These are phyloP conservation scores for Ibycter americanus DNA, from an alignment of 2,797 vertebrate species.

Conservation along the genomic window DNA sequence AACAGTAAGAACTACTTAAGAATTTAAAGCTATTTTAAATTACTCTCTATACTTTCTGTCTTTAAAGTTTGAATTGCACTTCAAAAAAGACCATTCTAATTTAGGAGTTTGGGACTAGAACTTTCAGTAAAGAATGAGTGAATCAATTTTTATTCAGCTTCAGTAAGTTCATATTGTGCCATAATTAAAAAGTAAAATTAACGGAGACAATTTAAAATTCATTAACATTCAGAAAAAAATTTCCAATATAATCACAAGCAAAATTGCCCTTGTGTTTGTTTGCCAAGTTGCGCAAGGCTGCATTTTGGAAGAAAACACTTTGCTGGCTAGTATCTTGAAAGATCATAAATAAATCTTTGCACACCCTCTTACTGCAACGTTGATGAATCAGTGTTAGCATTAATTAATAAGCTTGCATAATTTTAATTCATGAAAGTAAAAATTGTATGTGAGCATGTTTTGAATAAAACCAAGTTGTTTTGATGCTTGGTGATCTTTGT, in stretches of 20 bases:
- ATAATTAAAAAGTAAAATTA: conserved; percentile 41
- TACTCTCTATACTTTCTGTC: background rate
- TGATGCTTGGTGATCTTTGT: background rate
- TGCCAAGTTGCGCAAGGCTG: background rate
- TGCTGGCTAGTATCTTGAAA: background rate
- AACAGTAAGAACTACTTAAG: background rate
- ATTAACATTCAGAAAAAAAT: conserved; percentile 3
- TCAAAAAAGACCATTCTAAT: background rate
- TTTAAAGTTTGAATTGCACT: background rate
- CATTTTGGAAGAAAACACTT: background rate
- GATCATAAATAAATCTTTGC: background rate
- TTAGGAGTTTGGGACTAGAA: background rate
- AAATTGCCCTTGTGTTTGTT: background rate
- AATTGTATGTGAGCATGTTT: background rate
- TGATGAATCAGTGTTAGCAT: background rate
- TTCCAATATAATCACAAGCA: background rate
- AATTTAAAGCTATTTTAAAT: background rate
- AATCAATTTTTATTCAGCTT: conserved; percentile 30
- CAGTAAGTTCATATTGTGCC: background rate
- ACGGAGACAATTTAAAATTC: conserved; percentile 17
- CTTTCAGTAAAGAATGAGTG: background rate
- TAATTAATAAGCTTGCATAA: background rate
- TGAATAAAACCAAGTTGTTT: background rate
- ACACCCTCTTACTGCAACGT: background rate
- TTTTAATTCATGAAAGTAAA: background rate